Conservation (phyloP, 2,797 vertebrate species). For the Phataginus tricuspis region DNA sequence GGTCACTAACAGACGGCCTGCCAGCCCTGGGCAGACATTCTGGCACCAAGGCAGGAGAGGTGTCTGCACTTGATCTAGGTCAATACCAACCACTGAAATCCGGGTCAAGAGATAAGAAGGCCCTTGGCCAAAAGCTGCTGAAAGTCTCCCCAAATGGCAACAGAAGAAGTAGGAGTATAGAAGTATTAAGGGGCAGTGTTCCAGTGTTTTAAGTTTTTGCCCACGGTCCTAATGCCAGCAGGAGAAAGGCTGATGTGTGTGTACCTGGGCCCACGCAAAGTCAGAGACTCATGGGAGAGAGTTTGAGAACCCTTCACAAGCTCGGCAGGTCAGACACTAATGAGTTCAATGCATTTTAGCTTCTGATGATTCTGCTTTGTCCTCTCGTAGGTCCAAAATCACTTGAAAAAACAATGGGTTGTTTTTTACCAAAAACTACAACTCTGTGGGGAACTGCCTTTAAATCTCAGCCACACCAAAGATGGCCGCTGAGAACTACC, state of each 20-base stretch:
- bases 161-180: rapidly evolving
- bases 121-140: background rate
- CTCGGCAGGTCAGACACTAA: background rate
- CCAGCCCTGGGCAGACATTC: rapidly evolving
- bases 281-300: rapidly evolving
- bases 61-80: background rate
- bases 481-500: too few species aligned
- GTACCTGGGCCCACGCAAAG: rapidly evolving
- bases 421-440: too few species aligned
- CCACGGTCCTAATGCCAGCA: rapidly evolving
- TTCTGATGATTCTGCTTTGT: background rate
- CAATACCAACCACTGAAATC: background rate
- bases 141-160: background rate
- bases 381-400: background rate
- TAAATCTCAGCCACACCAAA: too few species aligned
- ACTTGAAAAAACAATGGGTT: background rate
- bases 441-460: too few species aligned
- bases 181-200: rapidly evolving
- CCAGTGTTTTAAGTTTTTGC: background rate
- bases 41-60: background rate
- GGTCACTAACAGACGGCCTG: rapidly evolving
- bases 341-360: background rate
- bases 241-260: background rate
- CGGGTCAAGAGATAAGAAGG: background rate
- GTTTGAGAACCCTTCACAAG: background rate